phyloP scores from a whole-genome alignment of 2,113 vertebrate species.

The Chauna torquata region DNA sequence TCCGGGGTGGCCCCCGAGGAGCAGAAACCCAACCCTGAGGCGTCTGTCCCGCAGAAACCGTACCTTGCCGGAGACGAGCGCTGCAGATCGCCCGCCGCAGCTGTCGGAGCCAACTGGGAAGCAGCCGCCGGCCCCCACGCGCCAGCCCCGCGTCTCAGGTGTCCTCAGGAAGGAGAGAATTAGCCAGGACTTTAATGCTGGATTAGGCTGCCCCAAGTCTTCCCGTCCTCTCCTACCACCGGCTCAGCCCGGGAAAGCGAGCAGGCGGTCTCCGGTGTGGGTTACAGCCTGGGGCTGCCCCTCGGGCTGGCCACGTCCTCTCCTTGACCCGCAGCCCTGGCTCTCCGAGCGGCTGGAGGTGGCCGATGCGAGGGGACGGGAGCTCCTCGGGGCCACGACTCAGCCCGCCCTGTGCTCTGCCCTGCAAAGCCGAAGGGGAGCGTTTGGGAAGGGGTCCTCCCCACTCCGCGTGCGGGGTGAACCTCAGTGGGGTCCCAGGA shows the following conservation, averaged over 20 bases:
- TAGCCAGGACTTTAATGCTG: slow-evolving; percentile 26
- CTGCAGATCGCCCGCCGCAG: slow-evolving; percentile 16
- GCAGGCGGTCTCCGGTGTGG: background rate
- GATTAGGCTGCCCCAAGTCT: slow-evolving; percentile 29
- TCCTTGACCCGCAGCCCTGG: background rate
- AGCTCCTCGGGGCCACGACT: background rate
- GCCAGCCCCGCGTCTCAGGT: slow-evolving; percentile 10
- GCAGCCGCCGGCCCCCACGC: background rate
- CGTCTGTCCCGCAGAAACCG: background rate
- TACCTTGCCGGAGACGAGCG: background rate
- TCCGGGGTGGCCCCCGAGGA: background rate
- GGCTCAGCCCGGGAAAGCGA: background rate
- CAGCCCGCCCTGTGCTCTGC: background rate
- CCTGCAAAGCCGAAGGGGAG: background rate
- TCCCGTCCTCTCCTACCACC: background rate
- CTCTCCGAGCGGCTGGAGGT: background rate
- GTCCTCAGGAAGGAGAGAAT: slow-evolving; percentile 66
- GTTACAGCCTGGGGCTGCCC: background rate
- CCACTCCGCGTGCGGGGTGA: fast-evolving
- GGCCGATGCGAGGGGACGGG: fast-evolving
- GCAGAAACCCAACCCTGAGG: background rate
- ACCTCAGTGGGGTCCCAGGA: background rate
- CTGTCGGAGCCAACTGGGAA: slow-evolving; percentile 45
- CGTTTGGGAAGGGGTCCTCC: background rate
- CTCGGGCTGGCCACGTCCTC: fast-evolving